A percentile compares a stretch with the other conserved stretches of the same genome.
Evolutionary conservation across 2,888 invertebrate genomes (phyloP).

Genomic region (Trichogramma evanescens): DNA sequence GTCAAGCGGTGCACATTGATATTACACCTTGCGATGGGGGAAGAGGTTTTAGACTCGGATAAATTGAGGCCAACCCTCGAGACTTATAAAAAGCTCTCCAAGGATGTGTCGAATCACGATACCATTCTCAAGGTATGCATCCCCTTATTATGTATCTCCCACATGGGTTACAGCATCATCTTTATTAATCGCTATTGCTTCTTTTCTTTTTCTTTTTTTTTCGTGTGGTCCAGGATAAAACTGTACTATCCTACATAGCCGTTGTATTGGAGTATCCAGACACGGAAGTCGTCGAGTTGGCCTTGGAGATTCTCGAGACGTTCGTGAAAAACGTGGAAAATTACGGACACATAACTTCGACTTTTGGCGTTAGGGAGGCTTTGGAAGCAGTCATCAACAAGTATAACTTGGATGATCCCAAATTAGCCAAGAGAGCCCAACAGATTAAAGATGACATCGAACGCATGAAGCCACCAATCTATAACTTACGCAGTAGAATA

Average conservation of each 20-base stretch:
- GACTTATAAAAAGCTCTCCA: conserved; percentile 43
- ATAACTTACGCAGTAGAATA: conserved; percentile 43
- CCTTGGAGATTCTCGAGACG: conserved; percentile 40
- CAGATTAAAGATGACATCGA: conserved; percentile 42
- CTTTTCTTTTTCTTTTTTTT: not conserved
- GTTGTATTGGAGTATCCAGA: conserved; percentile 42
- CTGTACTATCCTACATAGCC: conserved; percentile 42
- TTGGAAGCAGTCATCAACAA: conserved; percentile 41
- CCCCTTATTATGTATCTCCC: not conserved
- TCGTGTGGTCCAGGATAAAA: conserved; percentile 38
- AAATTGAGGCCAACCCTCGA: conserved; percentile 39
- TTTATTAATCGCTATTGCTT: not conserved
- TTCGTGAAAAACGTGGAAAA: conserved; percentile 44
- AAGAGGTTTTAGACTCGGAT: conserved; percentile 38
- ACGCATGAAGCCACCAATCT: conserved; percentile 45
- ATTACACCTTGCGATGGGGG: conserved; percentile 20
- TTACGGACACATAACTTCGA: conserved; percentile 44
- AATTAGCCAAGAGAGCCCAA: conserved; percentile 39
- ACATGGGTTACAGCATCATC: not conserved
- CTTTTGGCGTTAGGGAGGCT: conserved; percentile 43
- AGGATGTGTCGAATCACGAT: conserved; percentile 43
- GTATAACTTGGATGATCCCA: conserved; percentile 35
- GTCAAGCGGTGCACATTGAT: conserved; percentile 3
- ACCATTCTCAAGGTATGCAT: conserved; percentile 42
- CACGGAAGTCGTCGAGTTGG: conserved; percentile 35